A percentile compares a stretch with the other conserved stretches of the same genome.
phyloP scores from a whole-genome alignment of 1,140 invertebrate genomes.

The Drusus annulatus region DNA sequence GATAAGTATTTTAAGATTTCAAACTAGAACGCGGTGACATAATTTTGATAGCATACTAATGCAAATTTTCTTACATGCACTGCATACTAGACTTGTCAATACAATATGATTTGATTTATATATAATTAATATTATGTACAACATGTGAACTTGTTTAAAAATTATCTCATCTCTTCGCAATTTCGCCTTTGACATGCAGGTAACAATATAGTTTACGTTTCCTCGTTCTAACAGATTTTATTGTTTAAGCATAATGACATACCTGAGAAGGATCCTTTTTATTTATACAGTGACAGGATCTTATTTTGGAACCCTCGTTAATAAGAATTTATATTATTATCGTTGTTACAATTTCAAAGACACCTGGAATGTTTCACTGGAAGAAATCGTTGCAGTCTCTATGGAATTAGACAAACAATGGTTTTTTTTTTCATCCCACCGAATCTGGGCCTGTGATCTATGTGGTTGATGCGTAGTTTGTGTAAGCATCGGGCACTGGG shows the following conservation, averaged over 20 bases:
- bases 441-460: conserved; percentile 25
- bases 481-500: too few species aligned
- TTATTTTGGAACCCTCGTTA: conserved; percentile 56
- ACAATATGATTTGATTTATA: too few species aligned
- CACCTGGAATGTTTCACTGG: conserved; percentile 51
- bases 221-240: neutral
- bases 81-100: too few species aligned
- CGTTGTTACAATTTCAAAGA: conserved; percentile 51
- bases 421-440: conserved; percentile 14
- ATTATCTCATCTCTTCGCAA: too few species aligned
- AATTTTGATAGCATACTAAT: too few species aligned
- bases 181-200: too few species aligned
- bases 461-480: neutral
- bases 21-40: too few species aligned
- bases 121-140: too few species aligned
- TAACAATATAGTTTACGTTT: neutral
- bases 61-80: too few species aligned
- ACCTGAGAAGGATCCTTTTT: conserved; percentile 33
- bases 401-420: conserved; percentile 43
- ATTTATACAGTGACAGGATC: conserved; percentile 41
- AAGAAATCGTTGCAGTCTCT: conserved; percentile 15
- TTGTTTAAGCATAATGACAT: conserved; percentile 38
- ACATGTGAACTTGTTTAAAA: too few species aligned
- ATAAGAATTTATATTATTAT: conserved; percentile 58
- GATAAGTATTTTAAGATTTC: too few species aligned